phyloP scores from a whole-genome alignment of 2,113 vertebrate species.

The Hippocampus barbouri region DNA sequence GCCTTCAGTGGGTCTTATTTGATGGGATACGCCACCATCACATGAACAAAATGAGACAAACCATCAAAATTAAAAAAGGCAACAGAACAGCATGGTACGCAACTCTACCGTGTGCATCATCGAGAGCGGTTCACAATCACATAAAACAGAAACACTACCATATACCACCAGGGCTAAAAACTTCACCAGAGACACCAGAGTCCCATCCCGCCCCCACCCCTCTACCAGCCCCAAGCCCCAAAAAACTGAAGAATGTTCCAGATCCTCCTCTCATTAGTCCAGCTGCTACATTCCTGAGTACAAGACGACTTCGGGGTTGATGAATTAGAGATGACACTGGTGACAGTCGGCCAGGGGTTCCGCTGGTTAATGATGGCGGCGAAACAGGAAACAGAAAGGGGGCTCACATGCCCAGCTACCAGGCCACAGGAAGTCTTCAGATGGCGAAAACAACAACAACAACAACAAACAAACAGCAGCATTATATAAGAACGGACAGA shows the following conservation, averaged over 20 bases:
- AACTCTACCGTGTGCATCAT: background rate
- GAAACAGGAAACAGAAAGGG: conserved; percentile 29
- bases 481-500: background rate
- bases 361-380: conserved; percentile 53
- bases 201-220: too few species aligned
- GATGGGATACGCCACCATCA: background rate
- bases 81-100: background rate
- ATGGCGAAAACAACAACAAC: background rate
- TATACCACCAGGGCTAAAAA: too few species aligned
- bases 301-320: background rate
- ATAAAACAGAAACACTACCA: too few species aligned
- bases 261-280: background rate
- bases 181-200: too few species aligned
- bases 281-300: background rate
- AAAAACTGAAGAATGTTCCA: background rate
- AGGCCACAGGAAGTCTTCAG: conserved; percentile 28
- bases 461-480: conserved; percentile 4
- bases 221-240: too few species aligned
- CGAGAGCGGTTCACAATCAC: too few species aligned
- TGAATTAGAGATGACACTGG: background rate
- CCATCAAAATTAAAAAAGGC: background rate
- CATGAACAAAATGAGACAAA: background rate
- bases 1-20: background rate
- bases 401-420: conserved; percentile 44
- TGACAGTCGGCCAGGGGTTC: conserved; percentile 19